Evolutionary conservation across 2,113 vertebrate genomes (phyloP).

Genomic region (Ptychochromis oligacanthus): DNA sequence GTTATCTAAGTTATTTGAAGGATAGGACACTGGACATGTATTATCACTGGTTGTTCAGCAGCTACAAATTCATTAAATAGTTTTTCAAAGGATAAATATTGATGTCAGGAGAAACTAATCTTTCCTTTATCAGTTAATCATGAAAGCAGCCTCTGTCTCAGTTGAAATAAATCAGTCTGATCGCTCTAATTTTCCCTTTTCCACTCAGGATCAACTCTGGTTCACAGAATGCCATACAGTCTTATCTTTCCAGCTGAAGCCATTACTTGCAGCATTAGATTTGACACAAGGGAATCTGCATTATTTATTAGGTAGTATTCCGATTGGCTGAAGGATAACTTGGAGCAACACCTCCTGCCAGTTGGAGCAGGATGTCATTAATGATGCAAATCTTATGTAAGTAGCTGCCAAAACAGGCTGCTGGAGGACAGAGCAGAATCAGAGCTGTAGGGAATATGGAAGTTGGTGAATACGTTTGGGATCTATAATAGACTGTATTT

Average conservation of each 20-base stretch:
- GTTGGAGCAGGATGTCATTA: not conserved
- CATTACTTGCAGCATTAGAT: not conserved
- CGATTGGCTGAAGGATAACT: slow-evolving; percentile 1
- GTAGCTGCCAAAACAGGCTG: not conserved
- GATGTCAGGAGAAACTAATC: not conserved
- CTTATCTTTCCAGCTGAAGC: not conserved
- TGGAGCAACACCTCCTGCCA: not conserved
- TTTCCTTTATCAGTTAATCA: not conserved
- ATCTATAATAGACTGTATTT: not conserved
- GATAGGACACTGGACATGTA: not conserved
- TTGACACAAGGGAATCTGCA: not conserved
- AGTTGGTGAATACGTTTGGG: not conserved
- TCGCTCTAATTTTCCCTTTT: not conserved
- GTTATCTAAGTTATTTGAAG: not conserved
- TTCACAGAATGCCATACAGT: not conserved
- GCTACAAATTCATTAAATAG: not conserved
- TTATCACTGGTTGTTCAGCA: not conserved
- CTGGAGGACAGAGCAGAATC: not conserved
- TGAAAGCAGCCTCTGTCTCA: not conserved
- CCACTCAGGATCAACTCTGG: not conserved
- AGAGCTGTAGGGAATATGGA: not conserved
- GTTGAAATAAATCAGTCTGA: not conserved
- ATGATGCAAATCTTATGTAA: not conserved
- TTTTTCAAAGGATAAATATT: not conserved
- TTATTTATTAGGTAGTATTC: not conserved